Percentiles rank a stretch among this genome's conserved stretches.
Evolutionary conservation across 2,113 vertebrate genomes (phyloP).

Genomic region (Theristicus caerulescens): DNA sequence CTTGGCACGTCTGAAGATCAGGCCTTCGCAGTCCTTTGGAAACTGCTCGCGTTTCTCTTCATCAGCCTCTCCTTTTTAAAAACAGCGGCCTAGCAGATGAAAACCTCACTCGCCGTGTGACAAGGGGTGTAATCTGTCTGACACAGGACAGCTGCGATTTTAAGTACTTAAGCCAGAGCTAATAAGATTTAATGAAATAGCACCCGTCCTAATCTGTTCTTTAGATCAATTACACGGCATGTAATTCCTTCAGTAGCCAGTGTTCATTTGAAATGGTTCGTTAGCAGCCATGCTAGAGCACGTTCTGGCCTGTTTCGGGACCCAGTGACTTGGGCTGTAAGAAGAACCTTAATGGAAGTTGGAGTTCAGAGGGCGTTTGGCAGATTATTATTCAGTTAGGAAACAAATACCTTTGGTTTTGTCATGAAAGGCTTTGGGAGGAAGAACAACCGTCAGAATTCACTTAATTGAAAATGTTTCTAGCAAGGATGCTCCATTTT

Average conservation of each 20-base stretch:
- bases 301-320: not conserved
- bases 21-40: not conserved
- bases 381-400: not conserved
- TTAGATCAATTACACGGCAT: conserved; percentile 45
- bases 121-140: conserved; percentile 19
- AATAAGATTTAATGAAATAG: conserved; percentile 56
- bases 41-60: not conserved
- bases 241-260: conserved; percentile 36
- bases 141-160: conserved; percentile 16
- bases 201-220: conserved; percentile 43
- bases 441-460: not conserved
- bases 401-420: not conserved
- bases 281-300: conserved; percentile 7
- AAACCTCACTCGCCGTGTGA: not conserved
- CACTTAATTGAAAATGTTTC: not conserved
- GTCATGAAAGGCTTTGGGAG: not conserved
- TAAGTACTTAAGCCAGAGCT: conserved; percentile 24
- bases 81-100: not conserved
- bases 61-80: not conserved
- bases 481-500: not conserved
- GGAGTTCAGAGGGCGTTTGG: not conserved
- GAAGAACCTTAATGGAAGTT: not conserved
- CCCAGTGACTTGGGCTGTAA: not conserved
- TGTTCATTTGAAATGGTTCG: conserved; percentile 30
- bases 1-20: not conserved